Evolutionary conservation across 2,113 vertebrate genomes (phyloP).

Genomic region (Poecilia latipinna): DNA sequence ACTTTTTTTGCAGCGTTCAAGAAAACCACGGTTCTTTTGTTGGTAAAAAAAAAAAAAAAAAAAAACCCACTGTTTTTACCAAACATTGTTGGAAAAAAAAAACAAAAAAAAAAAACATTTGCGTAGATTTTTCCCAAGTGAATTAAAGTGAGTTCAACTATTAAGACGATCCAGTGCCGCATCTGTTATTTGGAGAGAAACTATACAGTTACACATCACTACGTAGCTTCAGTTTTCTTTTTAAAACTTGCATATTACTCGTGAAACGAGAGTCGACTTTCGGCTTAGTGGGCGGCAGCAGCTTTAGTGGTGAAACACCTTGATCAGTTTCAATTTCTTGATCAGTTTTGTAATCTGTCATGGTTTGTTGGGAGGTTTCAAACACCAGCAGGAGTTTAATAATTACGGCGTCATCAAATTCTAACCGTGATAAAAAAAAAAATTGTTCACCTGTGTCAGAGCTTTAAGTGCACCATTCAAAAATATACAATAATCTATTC

Average conservation of each 20-base stretch:
- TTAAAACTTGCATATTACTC: conserved; percentile 14
- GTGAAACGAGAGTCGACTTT: conserved; percentile 36
- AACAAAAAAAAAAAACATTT: not conserved
- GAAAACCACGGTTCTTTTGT: not conserved
- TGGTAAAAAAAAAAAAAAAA: not conserved
- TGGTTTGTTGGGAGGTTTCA: not conserved
- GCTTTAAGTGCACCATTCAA: not conserved
- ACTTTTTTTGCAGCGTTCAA: not conserved
- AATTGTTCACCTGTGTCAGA: too few species aligned
- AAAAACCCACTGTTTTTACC: too few species aligned
- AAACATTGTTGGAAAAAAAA: too few species aligned
- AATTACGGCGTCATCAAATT: not conserved
- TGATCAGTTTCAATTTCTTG: conserved; percentile 45
- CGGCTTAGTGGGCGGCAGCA: not conserved
- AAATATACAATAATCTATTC: not conserved
- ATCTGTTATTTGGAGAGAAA: not conserved
- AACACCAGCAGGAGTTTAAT: not conserved
- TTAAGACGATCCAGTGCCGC: not conserved
- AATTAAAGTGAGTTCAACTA: not conserved
- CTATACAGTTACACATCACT: not conserved
- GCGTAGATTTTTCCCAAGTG: not conserved
- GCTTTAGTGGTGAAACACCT: conserved; percentile 3
- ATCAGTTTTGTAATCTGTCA: not conserved
- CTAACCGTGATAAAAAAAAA: not conserved
- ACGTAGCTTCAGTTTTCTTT: conserved; percentile 4